Evolutionary conservation across 2,797 vertebrate species (phyloP), one percentile per base, ranked within the genome.

Genomic region (Chromobotia macracanthus): DNA sequence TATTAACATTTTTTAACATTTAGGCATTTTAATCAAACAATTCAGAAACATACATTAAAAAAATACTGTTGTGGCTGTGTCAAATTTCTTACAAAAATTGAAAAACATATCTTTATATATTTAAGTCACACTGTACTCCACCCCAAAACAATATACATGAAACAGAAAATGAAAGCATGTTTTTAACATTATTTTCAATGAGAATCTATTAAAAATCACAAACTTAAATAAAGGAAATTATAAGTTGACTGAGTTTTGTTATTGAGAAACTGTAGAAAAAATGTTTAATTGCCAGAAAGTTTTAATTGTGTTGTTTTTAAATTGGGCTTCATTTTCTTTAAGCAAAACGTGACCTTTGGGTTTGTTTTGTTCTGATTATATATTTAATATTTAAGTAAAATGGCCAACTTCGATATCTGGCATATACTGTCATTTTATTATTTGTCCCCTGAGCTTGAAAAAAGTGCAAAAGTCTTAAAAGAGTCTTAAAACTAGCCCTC

Each of bases 361-460:
- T 19, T 53, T 70, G 5, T 38, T 38, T 38, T 2, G 38, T 38
- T 38, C 1, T 38, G 6, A 38, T 38, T 38, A 6, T 1, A 38
- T 38, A 2, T 38, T 6, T 38, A 38, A 38, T 38, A 38, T 7
- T 38, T 1, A 38, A 9, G 8, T 38, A 38, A 18, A 75, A 0
- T 67, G 23, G 55, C 55, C 19, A 31, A 25, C 23, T 46, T 5
- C 8, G 21, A n/a, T 75, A 25, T 67, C 35, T 19, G 11, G 25
- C 13, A 6, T 15, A 31, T 19, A 7, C n/a, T n/a, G n/a, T n/a
- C n/a, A n/a, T n/a, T 1, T 66, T 65, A 4, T 23, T 6, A 25
- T 53, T 55, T 15, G 6, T 66, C 75, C 60, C 44, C 28, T 64
- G 72, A 64, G 72, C 4, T 63, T 53, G 44, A 75, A 13, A 16